Base-by-base conservation (phyloP, 2,888 invertebrate genomes). In the Pseudococcus jackbeardsleyi region DNA sequence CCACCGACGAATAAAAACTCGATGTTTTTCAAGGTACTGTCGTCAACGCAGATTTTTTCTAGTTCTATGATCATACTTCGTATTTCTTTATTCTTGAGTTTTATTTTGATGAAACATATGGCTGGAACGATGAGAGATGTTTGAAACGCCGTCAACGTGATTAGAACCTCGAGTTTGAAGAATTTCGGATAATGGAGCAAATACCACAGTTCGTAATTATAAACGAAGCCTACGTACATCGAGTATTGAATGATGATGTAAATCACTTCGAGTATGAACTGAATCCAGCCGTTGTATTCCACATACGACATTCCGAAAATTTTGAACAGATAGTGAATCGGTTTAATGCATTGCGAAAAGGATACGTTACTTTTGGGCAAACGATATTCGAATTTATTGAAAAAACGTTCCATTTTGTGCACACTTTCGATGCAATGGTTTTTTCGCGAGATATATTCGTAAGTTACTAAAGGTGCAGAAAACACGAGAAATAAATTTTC, bases 101-200 rank as follows among this genome's bases (percentile, higher is more conserved):
- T 72, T 5, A 72, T 72, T 72, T 72, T 72, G 5, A 72, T 33
- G 26, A 26, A 72, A 72, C 68, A 72, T 15, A 72, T 26, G 4
- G 26, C 15, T 6, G 68, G 68, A 12, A 72, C 12, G 5, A 72
- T 72, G 26, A 72, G 33, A 3, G 26, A 26, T 9, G 15, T 72
- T 33, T 72, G 26, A 12, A 72, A 72, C 12, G 68, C 26, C 5
- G 26, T 26, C 9, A 26, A 3, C 1, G 68, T 72, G 15, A 72
- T 33, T 6, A 72, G 6, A 33, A 22, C 26, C 6, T 72, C 68
- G 22, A 72, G 4, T 8, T 26, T 72, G 68, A 72, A 72, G 15
- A 72, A 72, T 26, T 72, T 72, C 68, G 68, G 68, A 72, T 72
- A 72, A n/a, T 72, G 3, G 3, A 33, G 9, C 12, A 72, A 72